Evolutionary conservation across 2,888 invertebrate genomes (phyloP).

Genomic region (Protonemura montana): DNA sequence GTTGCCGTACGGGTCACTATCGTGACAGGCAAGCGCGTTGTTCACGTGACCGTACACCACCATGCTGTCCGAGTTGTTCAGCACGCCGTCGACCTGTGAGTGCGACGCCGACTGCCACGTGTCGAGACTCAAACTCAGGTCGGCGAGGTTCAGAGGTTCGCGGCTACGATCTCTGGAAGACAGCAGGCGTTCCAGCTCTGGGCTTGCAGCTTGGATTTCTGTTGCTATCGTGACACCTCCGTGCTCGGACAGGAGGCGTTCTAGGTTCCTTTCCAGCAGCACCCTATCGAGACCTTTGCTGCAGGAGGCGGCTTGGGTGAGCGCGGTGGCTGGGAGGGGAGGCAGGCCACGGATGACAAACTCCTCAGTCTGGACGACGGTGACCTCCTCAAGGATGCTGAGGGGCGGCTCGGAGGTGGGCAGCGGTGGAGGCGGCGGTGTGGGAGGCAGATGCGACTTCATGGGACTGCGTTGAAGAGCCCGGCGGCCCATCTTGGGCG

Average conservation of each 20-base stretch:
- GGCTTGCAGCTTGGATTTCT: slow-evolving; percentile 51
- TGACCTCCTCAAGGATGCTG: slow-evolving; percentile 41
- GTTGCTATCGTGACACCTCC: slow-evolving; percentile 47
- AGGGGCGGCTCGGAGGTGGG: slow-evolving; percentile 56
- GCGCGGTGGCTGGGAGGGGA: slow-evolving; percentile 51
- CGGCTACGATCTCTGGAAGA: slow-evolving; percentile 66
- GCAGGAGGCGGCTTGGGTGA: slow-evolving; percentile 53
- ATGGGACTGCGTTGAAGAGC: slow-evolving; percentile 61
- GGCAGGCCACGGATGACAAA: slow-evolving; percentile 49
- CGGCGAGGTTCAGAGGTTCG: slow-evolving; percentile 67
- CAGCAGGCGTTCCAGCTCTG: slow-evolving; percentile 62
- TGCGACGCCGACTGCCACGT: slow-evolving; percentile 59
- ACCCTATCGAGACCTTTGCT: slow-evolving; percentile 70
- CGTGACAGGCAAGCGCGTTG: slow-evolving; percentile 28
- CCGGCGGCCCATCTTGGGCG: slow-evolving; percentile 65
- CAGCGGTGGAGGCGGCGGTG: slow-evolving; percentile 52
- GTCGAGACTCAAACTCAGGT: slow-evolving; percentile 64
- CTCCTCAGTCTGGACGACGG: slow-evolving; percentile 43
- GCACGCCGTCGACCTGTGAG: neutral
- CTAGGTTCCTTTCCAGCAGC: slow-evolving; percentile 72
- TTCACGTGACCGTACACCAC: slow-evolving; percentile 39
- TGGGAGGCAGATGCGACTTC: slow-evolving; percentile 51
- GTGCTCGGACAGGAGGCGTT: slow-evolving; percentile 64
- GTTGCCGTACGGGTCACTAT: slow-evolving; percentile 30
- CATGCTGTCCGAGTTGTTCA: slow-evolving; percentile 29